Evolutionary conservation across 2,888 invertebrate genomes (phyloP).

Genomic region (Dascillus cervinus): DNA sequence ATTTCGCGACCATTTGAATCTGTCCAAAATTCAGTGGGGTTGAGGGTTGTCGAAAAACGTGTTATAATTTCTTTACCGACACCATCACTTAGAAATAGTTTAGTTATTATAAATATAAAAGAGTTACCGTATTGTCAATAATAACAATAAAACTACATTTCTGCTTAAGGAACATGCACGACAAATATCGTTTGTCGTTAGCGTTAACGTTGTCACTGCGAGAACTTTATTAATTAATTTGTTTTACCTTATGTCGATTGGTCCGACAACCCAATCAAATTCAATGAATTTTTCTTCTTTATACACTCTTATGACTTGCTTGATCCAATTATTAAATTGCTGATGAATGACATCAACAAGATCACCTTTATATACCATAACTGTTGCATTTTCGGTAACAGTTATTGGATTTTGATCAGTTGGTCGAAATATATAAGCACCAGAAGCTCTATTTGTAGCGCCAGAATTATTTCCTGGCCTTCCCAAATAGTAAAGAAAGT

Average conservation of each 20-base stretch:
- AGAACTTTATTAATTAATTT: no score
- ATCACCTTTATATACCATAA: slow-evolving; percentile 36
- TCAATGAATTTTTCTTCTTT: slow-evolving; percentile 45
- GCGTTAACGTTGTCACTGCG: neutral
- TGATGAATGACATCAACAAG: slow-evolving; percentile 57
- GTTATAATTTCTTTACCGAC: slow-evolving; percentile 64
- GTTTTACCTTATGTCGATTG: slow-evolving; percentile 48
- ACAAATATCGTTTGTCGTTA: slow-evolving; percentile 1
- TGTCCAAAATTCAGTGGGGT: slow-evolving; percentile 58
- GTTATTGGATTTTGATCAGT: slow-evolving; percentile 34
- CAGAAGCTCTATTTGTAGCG: slow-evolving; percentile 51
- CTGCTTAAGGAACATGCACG: no score
- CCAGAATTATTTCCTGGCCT: slow-evolving; percentile 42
- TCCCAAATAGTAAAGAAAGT: slow-evolving; percentile 66
- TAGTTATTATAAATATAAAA: no score
- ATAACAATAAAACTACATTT: slow-evolving; percentile 2
- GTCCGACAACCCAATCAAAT: slow-evolving; percentile 57
- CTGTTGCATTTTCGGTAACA: slow-evolving; percentile 28
- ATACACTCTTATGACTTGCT: slow-evolving; percentile 53
- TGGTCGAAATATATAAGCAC: slow-evolving; percentile 65
- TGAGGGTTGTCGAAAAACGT: slow-evolving; percentile 52
- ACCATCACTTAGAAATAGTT: slow-evolving; percentile 31
- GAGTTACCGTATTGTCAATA: no score
- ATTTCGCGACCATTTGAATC: slow-evolving; percentile 75
- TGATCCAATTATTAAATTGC: slow-evolving; percentile 53